Conservation (phyloP, 2,113 vertebrate genomes). For the Etheostoma cragini region DNA sequence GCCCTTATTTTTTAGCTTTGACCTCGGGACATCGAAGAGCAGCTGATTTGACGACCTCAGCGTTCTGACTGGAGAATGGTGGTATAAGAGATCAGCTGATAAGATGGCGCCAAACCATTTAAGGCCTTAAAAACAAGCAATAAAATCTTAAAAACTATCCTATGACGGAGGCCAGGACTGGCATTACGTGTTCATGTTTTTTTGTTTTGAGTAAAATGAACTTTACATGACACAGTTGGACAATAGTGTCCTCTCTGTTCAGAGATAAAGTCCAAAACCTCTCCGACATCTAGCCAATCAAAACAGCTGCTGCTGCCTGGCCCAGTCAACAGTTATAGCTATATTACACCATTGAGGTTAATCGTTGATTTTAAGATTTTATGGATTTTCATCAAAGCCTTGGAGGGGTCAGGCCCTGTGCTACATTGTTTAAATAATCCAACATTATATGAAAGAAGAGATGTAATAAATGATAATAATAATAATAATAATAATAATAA, state of each 20-base stretch:
- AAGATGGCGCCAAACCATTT: too few species aligned
- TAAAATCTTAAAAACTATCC: too few species aligned
- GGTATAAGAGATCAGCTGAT: too few species aligned
- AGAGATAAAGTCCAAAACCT: not conserved
- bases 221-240: not conserved
- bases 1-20: too few species aligned
- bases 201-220: not conserved
- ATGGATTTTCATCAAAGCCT: not conserved
- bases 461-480: too few species aligned
- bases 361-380: not conserved
- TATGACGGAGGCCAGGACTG: too few species aligned
- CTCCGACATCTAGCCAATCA: not conserved
- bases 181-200: too few species aligned
- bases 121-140: too few species aligned
- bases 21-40: too few species aligned
- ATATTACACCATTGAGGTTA: not conserved
- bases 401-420: not conserved
- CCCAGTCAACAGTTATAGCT: not conserved
- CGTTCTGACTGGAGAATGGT: too few species aligned
- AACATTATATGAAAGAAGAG: not conserved
- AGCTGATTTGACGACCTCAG: too few species aligned
- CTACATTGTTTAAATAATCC: not conserved
- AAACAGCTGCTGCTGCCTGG: not conserved
- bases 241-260: not conserved
- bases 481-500: not conserved